A percentile compares a stretch with the other conserved stretches of the same genome.
These are phyloP conservation scores for Puma concolor DNA, from an alignment of 2,113 vertebrate species.

Conservation along the genomic window DNA sequence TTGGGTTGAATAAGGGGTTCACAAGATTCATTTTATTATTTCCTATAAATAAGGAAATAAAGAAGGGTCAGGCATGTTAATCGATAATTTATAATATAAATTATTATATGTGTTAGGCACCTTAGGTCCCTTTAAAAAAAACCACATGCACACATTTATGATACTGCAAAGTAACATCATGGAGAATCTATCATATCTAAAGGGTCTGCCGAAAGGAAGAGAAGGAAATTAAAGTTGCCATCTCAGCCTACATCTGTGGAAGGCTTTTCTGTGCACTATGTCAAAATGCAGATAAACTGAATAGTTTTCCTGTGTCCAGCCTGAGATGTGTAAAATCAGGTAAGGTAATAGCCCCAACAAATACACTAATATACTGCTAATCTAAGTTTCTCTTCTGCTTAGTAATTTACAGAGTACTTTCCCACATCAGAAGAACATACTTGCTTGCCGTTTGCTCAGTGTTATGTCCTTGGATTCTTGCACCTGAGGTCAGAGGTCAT, in stretches of 20 bases:
- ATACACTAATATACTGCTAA: not conserved
- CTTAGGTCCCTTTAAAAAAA: not conserved
- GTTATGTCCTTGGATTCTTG: conserved; percentile 20
- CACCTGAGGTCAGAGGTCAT: not conserved
- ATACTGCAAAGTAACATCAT: not conserved
- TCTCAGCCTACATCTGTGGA: not conserved
- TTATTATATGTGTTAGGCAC: not conserved
- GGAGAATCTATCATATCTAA: not conserved
- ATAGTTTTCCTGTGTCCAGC: not conserved
- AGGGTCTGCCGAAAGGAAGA: not conserved
- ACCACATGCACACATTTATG: not conserved
- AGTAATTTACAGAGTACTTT: not conserved
- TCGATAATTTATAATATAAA: not conserved
- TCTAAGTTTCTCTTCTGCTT: not conserved
- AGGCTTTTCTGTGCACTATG: not conserved
- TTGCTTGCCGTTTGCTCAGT: not conserved
- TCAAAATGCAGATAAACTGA: not conserved
- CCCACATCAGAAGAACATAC: not conserved
- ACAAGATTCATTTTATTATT: not conserved
- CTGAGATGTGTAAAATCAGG: conserved; percentile 30
- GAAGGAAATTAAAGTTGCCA: not conserved
- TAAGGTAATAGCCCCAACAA: not conserved
- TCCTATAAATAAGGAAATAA: not conserved
- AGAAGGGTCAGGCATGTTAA: not conserved
- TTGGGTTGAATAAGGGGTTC: not conserved